A percentile compares a stretch with the other conserved stretches of the same genome.
phyloP scores from a whole-genome alignment of 2,888 invertebrate genomes.

The Conomelus anceps region DNA sequence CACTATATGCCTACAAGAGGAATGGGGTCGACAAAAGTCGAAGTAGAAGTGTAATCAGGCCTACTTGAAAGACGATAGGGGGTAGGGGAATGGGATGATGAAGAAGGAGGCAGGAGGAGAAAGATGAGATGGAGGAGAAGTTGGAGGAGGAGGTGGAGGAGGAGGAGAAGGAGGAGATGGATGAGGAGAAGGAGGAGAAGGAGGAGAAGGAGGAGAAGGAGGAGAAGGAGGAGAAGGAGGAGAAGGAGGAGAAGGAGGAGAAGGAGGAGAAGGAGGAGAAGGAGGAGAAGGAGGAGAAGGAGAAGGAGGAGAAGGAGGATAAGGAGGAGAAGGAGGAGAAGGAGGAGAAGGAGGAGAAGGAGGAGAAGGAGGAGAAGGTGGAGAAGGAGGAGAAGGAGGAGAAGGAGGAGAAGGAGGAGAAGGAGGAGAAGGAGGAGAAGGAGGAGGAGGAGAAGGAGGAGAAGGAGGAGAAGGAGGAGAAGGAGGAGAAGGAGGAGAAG shows the following conservation, averaged over 20 bases:
- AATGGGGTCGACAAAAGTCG: too few species aligned
- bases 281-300: neutral
- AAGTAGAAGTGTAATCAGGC: too few species aligned
- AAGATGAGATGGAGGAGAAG: neutral
- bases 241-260: neutral
- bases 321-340: neutral
- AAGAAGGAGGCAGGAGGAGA: too few species aligned
- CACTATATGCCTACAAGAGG: too few species aligned
- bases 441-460: too few species aligned
- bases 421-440: too few species aligned
- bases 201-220: neutral
- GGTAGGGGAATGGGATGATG: too few species aligned
- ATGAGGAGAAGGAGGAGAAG: neutral
- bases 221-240: neutral
- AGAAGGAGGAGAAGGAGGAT: neutral
- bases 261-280: neutral
- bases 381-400: neutral
- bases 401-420: neutral
- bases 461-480: too few species aligned
- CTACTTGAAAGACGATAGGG: too few species aligned
- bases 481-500: too few species aligned
- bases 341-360: neutral
- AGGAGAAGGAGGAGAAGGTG: neutral
- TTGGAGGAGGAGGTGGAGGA: neutral
- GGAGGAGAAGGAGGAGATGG: neutral